A percentile compares a stretch with the other conserved stretches of the same genome.
phyloP scores from a whole-genome alignment of 2,888 invertebrate genomes.

The Horisme vitalbata region DNA sequence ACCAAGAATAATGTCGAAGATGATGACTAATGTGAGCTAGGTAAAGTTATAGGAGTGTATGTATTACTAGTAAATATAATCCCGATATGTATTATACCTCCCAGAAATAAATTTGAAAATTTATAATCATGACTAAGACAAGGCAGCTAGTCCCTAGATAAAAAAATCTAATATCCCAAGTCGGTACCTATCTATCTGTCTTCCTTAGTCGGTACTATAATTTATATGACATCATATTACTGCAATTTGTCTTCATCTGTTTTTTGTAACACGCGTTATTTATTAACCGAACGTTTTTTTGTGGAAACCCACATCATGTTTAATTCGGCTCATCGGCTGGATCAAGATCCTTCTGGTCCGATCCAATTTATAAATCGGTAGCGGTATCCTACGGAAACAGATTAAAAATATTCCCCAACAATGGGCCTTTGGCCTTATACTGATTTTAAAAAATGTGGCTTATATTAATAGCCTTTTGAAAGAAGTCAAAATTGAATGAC shows the following conservation, averaged over 20 bases:
- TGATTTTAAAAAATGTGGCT: slow-evolving; percentile 79
- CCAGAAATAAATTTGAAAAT: no score
- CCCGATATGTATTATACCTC: no score
- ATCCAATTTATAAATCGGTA: slow-evolving; percentile 80
- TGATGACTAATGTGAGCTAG: no score
- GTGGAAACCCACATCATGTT: slow-evolving; percentile 75
- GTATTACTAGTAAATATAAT: no score
- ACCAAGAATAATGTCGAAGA: no score
- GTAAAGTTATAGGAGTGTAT: no score
- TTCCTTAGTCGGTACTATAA: slow-evolving; percentile 42
- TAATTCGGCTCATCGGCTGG: slow-evolving; percentile 70
- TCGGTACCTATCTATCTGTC: slow-evolving; percentile 35
- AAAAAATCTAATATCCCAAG: slow-evolving; percentile 31
- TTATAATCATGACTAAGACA: no score
- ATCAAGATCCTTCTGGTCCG: slow-evolving; percentile 62
- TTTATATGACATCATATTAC: slow-evolving; percentile 62
- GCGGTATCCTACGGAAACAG: slow-evolving; percentile 82
- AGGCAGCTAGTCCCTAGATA: slow-evolving; percentile 25
- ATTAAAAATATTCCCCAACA: slow-evolving; percentile 77
- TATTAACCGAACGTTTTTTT: slow-evolving; percentile 70
- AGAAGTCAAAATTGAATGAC: slow-evolving; percentile 83
- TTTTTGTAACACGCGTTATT: slow-evolving; percentile 71
- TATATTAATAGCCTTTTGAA: slow-evolving; percentile 82
- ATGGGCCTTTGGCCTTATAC: slow-evolving; percentile 75
- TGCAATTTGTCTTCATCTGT: slow-evolving; percentile 76